Conservation (phyloP, 1,140 invertebrate genomes). For the Drosophila orosa region DNA sequence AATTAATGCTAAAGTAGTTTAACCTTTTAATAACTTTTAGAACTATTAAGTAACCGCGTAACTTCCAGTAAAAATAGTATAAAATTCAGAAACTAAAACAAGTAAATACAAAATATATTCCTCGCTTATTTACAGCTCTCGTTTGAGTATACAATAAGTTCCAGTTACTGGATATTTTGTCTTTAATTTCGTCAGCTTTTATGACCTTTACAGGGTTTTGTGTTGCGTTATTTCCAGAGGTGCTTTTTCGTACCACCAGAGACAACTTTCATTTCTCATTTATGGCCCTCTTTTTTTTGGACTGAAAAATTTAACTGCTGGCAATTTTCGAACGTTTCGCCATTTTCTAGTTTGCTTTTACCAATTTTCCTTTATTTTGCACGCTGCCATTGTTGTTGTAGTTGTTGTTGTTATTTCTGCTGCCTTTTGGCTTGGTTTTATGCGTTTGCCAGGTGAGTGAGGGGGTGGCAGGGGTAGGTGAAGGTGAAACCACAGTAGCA, state of each 20-base stretch:
- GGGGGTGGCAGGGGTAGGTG: background rate
- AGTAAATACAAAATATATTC: conserved; percentile 9
- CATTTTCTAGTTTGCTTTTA: conserved; percentile 66
- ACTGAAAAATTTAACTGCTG: conserved; percentile 69
- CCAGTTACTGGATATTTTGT: conserved; percentile 20
- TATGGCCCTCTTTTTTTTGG: conserved; percentile 48
- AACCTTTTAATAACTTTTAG: background rate
- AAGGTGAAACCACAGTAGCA: conserved; percentile 42
- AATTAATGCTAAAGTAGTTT: background rate
- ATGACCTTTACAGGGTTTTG: conserved; percentile 27
- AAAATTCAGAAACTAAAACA: conserved; percentile 10
- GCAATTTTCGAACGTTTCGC: conserved; percentile 74
- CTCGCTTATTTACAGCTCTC: conserved; percentile 1
- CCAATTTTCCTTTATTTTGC: conserved; percentile 47
- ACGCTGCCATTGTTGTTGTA: conserved; percentile 27
- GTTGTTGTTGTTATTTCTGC: conserved; percentile 3
- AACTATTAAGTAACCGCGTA: background rate
- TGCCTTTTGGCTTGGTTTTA: conserved; percentile 64
- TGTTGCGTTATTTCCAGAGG: background rate
- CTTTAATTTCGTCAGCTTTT: conserved; percentile 42
- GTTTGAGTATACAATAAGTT: conserved; percentile 12
- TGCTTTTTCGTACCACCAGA: conserved; percentile 30
- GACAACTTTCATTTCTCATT: conserved; percentile 82
- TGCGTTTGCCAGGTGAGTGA: conserved; percentile 60
- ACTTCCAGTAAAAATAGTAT: background rate